Conservation (phyloP, 2,797 vertebrate species). For the Enteromius thamalakanensis region DNA sequence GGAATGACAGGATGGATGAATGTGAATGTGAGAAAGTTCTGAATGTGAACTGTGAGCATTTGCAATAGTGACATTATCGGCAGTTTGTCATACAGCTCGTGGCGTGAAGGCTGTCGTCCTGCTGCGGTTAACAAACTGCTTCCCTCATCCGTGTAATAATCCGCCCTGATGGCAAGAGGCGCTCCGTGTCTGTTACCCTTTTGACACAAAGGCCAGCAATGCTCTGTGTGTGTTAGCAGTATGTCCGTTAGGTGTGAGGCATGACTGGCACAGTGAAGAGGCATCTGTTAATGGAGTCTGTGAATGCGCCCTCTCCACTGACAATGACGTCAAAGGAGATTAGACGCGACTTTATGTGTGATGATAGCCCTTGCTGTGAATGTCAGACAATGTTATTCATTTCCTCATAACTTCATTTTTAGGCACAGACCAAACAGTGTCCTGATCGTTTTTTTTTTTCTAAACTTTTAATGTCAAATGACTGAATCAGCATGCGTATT, state of each 20-base stretch:
- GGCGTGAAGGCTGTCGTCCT: slow-evolving; percentile 24
- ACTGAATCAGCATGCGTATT: slow-evolving; percentile 30
- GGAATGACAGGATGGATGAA: slow-evolving; percentile 43
- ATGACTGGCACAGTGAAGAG: slow-evolving; percentile 44
- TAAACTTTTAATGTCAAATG: slow-evolving; percentile 43
- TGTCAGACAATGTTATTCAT: slow-evolving; percentile 54
- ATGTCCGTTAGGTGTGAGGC: slow-evolving; percentile 42
- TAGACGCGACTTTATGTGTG: slow-evolving; percentile 54
- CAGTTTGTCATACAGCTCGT: slow-evolving; percentile 40
- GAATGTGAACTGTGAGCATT: slow-evolving; percentile 48
- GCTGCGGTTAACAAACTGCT: slow-evolving; percentile 37
- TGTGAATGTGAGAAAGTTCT: slow-evolving; percentile 36
- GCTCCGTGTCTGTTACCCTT: slow-evolving; percentile 43
- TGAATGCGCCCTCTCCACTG: slow-evolving; percentile 50
- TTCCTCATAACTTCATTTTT: slow-evolving; percentile 41
- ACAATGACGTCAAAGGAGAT: slow-evolving; percentile 53
- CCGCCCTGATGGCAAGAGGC: slow-evolving; percentile 35
- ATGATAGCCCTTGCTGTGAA: slow-evolving; percentile 51
- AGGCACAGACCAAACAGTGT: slow-evolving; percentile 30
- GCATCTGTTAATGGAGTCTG: slow-evolving; percentile 55
- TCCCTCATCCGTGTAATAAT: slow-evolving; percentile 36
- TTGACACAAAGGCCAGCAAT: slow-evolving; percentile 45
- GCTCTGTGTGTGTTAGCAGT: slow-evolving; percentile 37
- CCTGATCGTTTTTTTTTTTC: slow-evolving; percentile 3
- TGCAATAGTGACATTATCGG: slow-evolving; percentile 42